Conservation (phyloP, 2,888 invertebrate species). For the Tetanocera ferruginea region DNA sequence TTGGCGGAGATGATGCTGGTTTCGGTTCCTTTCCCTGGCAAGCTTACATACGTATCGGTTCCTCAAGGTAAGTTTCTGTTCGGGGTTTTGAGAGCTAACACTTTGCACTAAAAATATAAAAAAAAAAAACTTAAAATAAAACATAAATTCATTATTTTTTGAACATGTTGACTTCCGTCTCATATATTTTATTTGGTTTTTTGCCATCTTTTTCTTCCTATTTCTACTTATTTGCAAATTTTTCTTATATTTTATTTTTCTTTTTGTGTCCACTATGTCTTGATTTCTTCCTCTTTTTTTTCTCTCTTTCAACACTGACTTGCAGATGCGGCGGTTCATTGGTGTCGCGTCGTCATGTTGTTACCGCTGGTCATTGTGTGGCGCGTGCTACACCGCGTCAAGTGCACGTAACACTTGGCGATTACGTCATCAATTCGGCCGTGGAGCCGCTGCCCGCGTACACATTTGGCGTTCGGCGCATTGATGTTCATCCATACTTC, state of each 20-base stretch:
- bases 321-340: conserved; percentile 90
- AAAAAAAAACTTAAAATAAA: too few relatives aligned
- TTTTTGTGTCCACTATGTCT: not conserved
- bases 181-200: too few relatives aligned
- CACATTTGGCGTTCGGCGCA: conserved; percentile 91
- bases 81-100: too few relatives aligned
- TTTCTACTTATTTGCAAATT: not conserved
- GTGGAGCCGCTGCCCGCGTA: conserved; percentile 92
- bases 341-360: conserved; percentile 90
- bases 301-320: not conserved
- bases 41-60: conserved; percentile 93
- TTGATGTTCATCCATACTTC: conserved; percentile 91
- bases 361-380: conserved; percentile 95
- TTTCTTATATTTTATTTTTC: too few relatives aligned
- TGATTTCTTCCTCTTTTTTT: not conserved
- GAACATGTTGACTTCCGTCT: too few relatives aligned
- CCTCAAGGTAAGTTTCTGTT: conserved; percentile 76
- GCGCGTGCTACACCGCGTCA: conserved; percentile 91
- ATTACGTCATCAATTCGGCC: conserved; percentile 94
- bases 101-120: too few relatives aligned
- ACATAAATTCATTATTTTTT: too few relatives aligned
- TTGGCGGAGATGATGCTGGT: conserved; percentile 93
- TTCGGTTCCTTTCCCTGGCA: conserved; percentile 97
- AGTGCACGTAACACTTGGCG: conserved; percentile 88
- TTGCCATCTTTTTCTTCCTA: not conserved